Base-by-base conservation (phyloP, 2,888 invertebrate genomes). In the Tiphia femorata region DNA sequence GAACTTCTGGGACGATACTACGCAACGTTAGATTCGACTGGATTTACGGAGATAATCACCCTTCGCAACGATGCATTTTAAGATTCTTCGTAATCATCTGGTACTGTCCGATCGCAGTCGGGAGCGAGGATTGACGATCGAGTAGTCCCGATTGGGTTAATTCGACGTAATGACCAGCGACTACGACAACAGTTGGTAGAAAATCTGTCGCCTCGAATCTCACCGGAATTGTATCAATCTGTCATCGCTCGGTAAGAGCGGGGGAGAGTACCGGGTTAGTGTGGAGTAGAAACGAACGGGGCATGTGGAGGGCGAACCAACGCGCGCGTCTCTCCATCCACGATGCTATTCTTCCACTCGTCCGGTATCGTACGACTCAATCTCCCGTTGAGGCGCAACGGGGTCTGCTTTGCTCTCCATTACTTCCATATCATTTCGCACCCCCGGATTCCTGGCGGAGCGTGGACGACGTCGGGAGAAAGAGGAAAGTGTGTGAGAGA, bases 401-500 rank as follows among this genome's bases (percentile, higher is more conserved):
- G 65, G 67, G 54, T 56, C 55, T 49, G 53, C 49, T 48, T 68
- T 56, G 68, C 77, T 77, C 75, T 78, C 75, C 75, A 81, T 83
- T 83, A 83, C 83, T 82, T 83, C 82, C 82, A 81, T 82, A 81
- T 83, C 82, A 82, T 83, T 83, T 82, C 81, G 72, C 82, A 82
- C 83, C 82, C 82, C 73, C 77, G 75, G 71, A 77, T 67, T 51
- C 60, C 46, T 41, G 42, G 52, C 49, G 48, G 42, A 49, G 48
- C 35, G 55, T 48, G 49, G n/a, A n/a, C n/a, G n/a, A n/a, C n/a
- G n/a, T n/a, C n/a, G n/a, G n/a, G n/a, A n/a, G n/a, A n/a, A n/a
- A n/a, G n/a, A n/a, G n/a, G n/a, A n/a, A n/a, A n/a, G n/a, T n/a
- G 35, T 30, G 55, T 43, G 37, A 12, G 29, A 30, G 50, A 8